Evolutionary conservation across 1,140 invertebrate species (phyloP).

Genomic region (Spodoptera frugiperda): DNA sequence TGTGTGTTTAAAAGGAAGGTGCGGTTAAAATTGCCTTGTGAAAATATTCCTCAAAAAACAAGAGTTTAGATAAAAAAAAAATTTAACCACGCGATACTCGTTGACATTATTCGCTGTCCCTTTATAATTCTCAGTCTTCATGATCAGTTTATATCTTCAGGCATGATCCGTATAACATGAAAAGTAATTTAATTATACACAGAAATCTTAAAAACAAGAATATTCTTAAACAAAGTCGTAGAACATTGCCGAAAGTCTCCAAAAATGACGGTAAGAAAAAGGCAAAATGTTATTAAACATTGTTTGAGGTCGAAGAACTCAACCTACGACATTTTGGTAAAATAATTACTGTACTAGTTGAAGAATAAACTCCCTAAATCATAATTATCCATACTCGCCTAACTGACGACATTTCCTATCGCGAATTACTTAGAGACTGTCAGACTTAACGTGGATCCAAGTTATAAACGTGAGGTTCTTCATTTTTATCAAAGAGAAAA

Average conservation of each 20-base stretch:
- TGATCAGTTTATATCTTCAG: too few species aligned
- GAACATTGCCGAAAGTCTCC: not conserved
- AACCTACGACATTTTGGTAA: not conserved
- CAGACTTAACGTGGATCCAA: not conserved
- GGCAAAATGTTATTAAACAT: not conserved
- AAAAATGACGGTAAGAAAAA: too few species aligned
- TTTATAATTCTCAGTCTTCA: too few species aligned
- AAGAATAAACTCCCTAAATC: conserved; percentile 29
- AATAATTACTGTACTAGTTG: not conserved
- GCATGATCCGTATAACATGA: too few species aligned
- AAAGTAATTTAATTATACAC: too few species aligned
- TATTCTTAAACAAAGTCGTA: not conserved
- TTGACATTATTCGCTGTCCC: too few species aligned
- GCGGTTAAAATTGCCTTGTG: too few species aligned
- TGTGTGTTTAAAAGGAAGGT: too few species aligned
- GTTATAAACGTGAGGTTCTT: not conserved
- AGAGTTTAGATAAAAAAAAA: too few species aligned
- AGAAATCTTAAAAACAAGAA: not conserved
- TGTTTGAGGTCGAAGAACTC: not conserved
- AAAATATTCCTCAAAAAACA: too few species aligned
- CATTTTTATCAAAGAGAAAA: too few species aligned
- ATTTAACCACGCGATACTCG: too few species aligned
- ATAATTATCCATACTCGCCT: conserved; percentile 48
- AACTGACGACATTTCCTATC: conserved; percentile 51
- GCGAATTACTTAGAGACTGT: conserved; percentile 46